phyloP scores from a whole-genome alignment of 2,888 invertebrate genomes.

The Aleiodes testaceus region DNA sequence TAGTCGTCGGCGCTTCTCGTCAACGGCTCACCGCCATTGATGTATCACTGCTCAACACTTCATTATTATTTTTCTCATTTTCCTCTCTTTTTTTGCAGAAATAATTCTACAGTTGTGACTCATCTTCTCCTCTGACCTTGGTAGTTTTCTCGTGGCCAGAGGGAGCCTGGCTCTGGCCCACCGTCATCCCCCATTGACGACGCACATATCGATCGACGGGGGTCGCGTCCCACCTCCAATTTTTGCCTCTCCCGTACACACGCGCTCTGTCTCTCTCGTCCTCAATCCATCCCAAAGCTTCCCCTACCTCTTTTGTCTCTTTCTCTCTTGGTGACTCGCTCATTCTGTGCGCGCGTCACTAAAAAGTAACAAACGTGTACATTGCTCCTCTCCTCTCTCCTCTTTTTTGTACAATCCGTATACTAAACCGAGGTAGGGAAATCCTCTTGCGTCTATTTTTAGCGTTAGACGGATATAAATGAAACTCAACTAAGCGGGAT shows the following conservation, averaged over 20 bases:
- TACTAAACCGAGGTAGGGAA: conserved; percentile 21
- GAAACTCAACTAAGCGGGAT: conserved; percentile 5
- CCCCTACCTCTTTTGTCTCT: background rate
- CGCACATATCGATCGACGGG: conserved; percentile 44
- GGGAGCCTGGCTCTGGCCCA: conserved; percentile 48
- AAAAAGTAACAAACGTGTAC: conserved; percentile 14
- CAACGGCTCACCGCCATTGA: background rate
- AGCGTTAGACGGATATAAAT: conserved; percentile 24
- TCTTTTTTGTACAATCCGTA: conserved; percentile 8
- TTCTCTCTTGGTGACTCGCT: no score
- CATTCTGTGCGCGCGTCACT: background rate
- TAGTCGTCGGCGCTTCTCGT: conserved; percentile 4
- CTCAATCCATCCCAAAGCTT: conserved; percentile 9
- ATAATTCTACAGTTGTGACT: conserved; percentile 38
- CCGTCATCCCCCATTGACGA: conserved; percentile 50
- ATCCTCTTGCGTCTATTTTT: conserved; percentile 21
- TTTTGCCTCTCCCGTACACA: no score
- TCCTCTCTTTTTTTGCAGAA: background rate
- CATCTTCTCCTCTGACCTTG: conserved; percentile 53
- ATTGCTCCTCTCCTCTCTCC: background rate
- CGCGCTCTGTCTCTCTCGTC: background rate
- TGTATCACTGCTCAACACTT: background rate
- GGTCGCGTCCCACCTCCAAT: conserved; percentile 41
- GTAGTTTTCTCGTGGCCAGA: conserved; percentile 43
- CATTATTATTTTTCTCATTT: background rate